Evolutionary conservation across 2,888 invertebrate species (phyloP).

Genomic region (Eilema sororculum): DNA sequence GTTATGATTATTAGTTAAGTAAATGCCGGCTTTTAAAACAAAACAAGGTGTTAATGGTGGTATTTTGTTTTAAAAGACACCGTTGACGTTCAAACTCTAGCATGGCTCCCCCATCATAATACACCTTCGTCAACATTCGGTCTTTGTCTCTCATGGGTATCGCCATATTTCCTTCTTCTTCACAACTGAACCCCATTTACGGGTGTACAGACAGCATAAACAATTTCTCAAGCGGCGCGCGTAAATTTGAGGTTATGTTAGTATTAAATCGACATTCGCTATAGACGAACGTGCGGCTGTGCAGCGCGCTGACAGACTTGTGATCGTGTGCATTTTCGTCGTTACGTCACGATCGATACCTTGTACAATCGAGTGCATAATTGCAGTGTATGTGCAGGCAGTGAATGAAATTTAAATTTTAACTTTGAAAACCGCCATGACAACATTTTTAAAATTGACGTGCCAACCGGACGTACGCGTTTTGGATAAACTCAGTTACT

Average conservation of each 20-base stretch:
- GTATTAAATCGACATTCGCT: conserved; percentile 80
- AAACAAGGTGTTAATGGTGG: conserved; percentile 19
- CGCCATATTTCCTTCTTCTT: conserved; percentile 65
- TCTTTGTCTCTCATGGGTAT: conserved; percentile 62
- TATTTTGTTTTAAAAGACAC: conserved; percentile 39
- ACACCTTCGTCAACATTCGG: conserved; percentile 64
- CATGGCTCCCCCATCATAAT: conserved; percentile 59
- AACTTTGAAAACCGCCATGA: conserved; percentile 57
- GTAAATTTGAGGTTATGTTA: conserved; percentile 86
- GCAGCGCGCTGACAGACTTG: conserved; percentile 48
- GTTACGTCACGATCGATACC: conserved; percentile 75
- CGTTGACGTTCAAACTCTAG: conserved; percentile 43
- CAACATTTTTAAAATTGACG: conserved; percentile 63
- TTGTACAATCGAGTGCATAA: conserved; percentile 73
- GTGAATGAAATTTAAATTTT: conserved; percentile 55
- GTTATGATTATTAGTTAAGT: conserved; percentile 6
- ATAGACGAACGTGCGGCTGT: conserved; percentile 70
- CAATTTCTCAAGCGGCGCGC: conserved; percentile 80
- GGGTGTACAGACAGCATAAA: conserved; percentile 79
- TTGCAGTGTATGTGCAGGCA: conserved; percentile 60
- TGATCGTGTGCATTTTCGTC: conserved; percentile 65
- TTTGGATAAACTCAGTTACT: conserved; percentile 60
- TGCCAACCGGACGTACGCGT: conserved; percentile 54
- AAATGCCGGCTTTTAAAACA: conserved; percentile 6
- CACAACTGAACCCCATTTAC: conserved; percentile 78